phyloP scores from a whole-genome alignment of 2,888 invertebrate genomes.

The Protodeltote pygarga region DNA sequence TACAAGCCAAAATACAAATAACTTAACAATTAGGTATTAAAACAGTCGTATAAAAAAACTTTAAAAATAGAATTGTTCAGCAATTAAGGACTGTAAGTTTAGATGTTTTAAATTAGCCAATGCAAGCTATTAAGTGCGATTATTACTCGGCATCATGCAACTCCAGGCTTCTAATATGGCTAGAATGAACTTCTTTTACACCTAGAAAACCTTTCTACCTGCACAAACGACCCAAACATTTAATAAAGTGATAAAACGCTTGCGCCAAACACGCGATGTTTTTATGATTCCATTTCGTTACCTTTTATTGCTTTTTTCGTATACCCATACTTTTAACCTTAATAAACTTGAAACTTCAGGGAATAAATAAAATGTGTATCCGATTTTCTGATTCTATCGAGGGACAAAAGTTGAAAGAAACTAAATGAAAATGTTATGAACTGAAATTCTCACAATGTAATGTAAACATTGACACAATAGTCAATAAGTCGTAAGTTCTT shows the following conservation, averaged over 20 bases:
- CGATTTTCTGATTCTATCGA: constrained; percentile 44
- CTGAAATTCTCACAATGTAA: constrained; percentile 32
- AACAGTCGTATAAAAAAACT: constrained; percentile 6
- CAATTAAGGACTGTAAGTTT: constrained; percentile 30
- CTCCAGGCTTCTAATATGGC: constrained; percentile 45
- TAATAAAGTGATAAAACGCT: constrained; percentile 80
- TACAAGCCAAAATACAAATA: no score
- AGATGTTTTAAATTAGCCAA: constrained; percentile 49
- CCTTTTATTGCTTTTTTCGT: constrained; percentile 58
- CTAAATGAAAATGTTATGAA: constrained; percentile 48
- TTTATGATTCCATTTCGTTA: constrained; percentile 69
- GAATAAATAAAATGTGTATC: constrained; percentile 48
- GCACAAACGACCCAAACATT: constrained; percentile 68
- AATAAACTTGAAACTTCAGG: constrained; percentile 59
- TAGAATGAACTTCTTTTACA: constrained; percentile 57
- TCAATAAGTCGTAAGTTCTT: no score
- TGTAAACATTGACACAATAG: constrained; percentile 30
- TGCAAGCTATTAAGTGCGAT: constrained; percentile 51
- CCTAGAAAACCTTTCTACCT: constrained; percentile 50
- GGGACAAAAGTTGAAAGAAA: constrained; percentile 47
- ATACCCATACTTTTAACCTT: constrained; percentile 61
- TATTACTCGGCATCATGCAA: constrained; percentile 59
- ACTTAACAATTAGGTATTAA: no score
- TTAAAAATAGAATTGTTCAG: constrained; percentile 16
- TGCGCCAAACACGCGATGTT: constrained; percentile 71